Percentiles rank a stretch among this genome's conserved stretches.
phyloP scores from a whole-genome alignment of 2,888 invertebrate genomes.

The Himalopsyche kuldschensis region DNA sequence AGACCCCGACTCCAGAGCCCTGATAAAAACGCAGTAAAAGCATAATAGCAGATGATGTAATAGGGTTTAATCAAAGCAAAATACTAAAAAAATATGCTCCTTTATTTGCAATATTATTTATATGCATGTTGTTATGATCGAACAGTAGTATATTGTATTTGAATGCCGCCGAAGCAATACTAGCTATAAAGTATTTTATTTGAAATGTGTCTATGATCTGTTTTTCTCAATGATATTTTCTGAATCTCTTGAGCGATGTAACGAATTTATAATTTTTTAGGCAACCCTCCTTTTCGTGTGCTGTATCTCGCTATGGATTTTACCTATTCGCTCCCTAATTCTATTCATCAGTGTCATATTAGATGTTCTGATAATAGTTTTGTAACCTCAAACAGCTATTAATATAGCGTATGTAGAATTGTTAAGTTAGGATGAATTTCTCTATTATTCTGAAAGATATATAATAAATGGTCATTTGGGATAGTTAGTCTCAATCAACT shows the following conservation, averaged over 20 bases:
- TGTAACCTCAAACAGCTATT: not conserved
- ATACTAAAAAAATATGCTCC: too few species aligned
- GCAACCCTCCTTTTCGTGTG: not conserved
- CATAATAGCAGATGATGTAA: too few species aligned
- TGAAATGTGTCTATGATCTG: not conserved
- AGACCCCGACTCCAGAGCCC: too few species aligned
- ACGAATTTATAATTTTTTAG: not conserved
- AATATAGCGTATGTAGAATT: too few species aligned
- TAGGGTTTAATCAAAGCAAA: too few species aligned
- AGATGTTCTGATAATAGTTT: not conserved
- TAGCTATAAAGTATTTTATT: not conserved
- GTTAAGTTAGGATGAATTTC: too few species aligned
- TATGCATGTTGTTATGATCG: not conserved
- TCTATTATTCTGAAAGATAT: too few species aligned
- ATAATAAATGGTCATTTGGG: too few species aligned
- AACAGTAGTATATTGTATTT: not conserved
- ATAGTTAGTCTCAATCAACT: too few species aligned
- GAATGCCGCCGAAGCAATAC: not conserved
- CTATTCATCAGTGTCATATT: not conserved
- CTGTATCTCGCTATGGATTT: not conserved
- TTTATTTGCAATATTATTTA: not conserved
- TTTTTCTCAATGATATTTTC: not conserved
- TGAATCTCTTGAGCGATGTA: not conserved
- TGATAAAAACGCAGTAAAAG: too few species aligned
- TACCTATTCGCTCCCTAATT: not conserved